phyloP scores from a whole-genome alignment of 1,140 invertebrate genomes.

The Drosophila murphyi region DNA sequence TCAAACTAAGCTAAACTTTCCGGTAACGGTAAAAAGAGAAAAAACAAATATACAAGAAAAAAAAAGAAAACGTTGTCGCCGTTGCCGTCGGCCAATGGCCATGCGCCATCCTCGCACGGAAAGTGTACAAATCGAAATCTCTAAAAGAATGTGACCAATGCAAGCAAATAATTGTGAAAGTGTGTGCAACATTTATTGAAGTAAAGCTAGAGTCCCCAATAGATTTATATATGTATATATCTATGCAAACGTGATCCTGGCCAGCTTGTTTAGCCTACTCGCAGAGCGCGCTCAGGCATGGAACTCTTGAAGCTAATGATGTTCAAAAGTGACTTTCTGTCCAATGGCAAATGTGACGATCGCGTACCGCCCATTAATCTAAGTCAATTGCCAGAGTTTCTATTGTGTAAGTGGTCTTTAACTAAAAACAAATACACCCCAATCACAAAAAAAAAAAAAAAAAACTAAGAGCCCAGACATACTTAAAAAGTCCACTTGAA shows the following conservation, averaged over 20 bases:
- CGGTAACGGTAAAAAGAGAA: conserved; percentile 55
- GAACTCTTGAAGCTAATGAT: conserved; percentile 84
- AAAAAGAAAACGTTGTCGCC: conserved; percentile 30
- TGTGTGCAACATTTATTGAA: conserved; percentile 27
- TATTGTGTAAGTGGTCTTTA: conserved; percentile 87
- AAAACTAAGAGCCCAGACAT: not conserved
- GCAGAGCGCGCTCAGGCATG: conserved; percentile 55
- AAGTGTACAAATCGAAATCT: conserved; percentile 29
- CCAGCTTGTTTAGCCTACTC: conserved; percentile 1
- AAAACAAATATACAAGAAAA: not conserved
- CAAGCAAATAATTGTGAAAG: conserved; percentile 51
- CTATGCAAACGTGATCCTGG: not conserved
- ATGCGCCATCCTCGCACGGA: conserved; percentile 46
- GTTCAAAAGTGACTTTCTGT: conserved; percentile 84
- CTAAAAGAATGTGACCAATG: conserved; percentile 38
- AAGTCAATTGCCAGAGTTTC: conserved; percentile 90
- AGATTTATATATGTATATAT: conserved; percentile 1
- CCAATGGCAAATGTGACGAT: conserved; percentile 83
- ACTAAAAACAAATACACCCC: too few relatives aligned
- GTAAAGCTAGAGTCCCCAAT: not conserved
- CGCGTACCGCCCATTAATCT: conserved; percentile 89
- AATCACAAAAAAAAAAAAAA: not conserved
- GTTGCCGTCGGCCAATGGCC: conserved; percentile 48
- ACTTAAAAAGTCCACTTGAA: not conserved
- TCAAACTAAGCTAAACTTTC: conserved; percentile 51